phyloP scores from a whole-genome alignment of 2,113 vertebrate species.

The Macheiramphus alcinus region DNA sequence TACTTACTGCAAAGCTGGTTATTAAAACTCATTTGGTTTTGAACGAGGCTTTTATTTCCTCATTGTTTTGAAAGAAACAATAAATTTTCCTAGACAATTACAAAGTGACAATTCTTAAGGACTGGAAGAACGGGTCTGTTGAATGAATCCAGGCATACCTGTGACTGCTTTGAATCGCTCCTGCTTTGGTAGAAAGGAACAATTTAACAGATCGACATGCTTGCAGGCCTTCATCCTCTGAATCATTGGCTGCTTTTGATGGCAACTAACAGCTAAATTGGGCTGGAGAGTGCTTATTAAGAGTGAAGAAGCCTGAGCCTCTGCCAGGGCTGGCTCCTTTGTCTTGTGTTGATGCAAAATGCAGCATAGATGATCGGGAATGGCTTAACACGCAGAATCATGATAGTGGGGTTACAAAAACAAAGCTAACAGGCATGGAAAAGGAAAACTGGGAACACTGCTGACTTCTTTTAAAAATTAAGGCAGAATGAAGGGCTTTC shows the following conservation, averaged over 20 bases:
- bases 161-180: neutral
- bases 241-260: neutral
- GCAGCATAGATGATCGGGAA: neutral
- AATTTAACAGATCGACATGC: neutral
- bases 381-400: neutral
- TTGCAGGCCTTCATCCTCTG: neutral
- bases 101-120: neutral
- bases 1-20: neutral
- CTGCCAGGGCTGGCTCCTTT: neutral
- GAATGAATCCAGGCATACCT: neutral
- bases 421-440: neutral
- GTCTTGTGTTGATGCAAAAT: neutral
- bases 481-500: neutral
- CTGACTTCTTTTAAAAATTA: neutral
- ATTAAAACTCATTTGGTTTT: constrained; percentile 22
- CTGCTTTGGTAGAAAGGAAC: neutral
- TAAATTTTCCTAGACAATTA: constrained; percentile 21
- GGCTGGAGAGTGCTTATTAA: neutral
- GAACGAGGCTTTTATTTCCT: neutral
- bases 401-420: neutral
- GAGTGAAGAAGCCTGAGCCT: neutral
- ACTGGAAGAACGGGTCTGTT: constrained; percentile 1
- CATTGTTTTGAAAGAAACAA: constrained; percentile 33
- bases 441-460: neutral
- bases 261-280: neutral